Conservation (phyloP, 2,797 vertebrate genomes). For the Chelmon rostratus region DNA sequence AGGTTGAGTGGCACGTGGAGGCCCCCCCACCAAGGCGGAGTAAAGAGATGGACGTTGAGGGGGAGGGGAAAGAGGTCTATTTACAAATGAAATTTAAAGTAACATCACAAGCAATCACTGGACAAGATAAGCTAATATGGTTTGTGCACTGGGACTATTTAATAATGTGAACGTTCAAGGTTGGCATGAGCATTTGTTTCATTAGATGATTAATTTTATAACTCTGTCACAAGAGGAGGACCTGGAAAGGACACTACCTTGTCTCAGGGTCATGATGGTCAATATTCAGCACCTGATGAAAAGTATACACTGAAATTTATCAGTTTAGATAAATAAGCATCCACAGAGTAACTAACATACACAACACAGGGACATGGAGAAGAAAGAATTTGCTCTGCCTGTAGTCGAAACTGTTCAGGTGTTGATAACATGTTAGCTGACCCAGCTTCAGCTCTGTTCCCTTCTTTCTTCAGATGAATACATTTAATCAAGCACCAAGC, state of each 20-base stretch:
- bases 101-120: conserved; percentile 23
- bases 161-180: conserved; percentile 18
- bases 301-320: not conserved
- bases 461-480: not conserved
- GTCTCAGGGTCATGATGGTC: not conserved
- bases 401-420: conserved; percentile 2
- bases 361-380: not conserved
- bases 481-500: conserved; percentile 11
- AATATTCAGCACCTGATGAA: not conserved
- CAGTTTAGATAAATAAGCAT: not conserved
- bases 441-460: conserved; percentile 2
- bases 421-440: conserved; percentile 12
- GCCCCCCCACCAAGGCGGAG: conserved; percentile 21
- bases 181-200: not conserved
- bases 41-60: conserved; percentile 29
- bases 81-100: conserved; percentile 77
- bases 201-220: not conserved
- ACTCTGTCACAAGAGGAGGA: not conserved
- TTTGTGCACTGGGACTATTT: not conserved
- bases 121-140: not conserved
- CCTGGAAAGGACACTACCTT: not conserved
- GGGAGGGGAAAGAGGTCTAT: conserved; percentile 58
- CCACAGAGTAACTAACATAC: not conserved
- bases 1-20: conserved; percentile 39
- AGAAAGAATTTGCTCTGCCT: not conserved